Evolutionary conservation across 2,797 vertebrate genomes (phyloP).

Genomic region (Erpetoichthys calabaricus): DNA sequence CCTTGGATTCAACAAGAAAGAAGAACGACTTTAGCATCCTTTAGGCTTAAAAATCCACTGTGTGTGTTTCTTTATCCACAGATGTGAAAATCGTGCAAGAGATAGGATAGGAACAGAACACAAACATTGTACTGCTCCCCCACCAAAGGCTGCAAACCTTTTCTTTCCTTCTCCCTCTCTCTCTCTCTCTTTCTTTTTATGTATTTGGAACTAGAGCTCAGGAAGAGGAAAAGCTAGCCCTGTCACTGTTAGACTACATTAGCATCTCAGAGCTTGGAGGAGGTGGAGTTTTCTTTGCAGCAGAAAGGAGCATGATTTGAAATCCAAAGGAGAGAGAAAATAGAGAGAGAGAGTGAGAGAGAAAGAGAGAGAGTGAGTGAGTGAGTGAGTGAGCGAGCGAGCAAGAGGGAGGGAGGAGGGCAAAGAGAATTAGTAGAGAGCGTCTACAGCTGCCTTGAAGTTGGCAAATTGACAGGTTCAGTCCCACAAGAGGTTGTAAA

Average conservation of each 20-base stretch:
- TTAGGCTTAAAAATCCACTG: constrained; percentile 20
- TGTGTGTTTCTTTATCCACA: constrained; percentile 21
- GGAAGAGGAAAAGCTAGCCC: constrained; percentile 17
- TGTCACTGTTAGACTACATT: constrained; percentile 38
- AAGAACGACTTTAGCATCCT: constrained; percentile 43
- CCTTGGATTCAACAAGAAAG: constrained; percentile 13
- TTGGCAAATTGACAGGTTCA: constrained; percentile 27
- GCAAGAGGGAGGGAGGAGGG: constrained; percentile 5
- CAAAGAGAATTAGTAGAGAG: constrained; percentile 6
- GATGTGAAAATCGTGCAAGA: constrained; percentile 19
- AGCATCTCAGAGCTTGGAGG: constrained; percentile 27
- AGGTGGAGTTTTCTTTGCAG: constrained; percentile 46
- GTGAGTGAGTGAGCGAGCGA: neutral
- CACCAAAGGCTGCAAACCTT: constrained; percentile 26
- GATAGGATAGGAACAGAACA: constrained; percentile 20
- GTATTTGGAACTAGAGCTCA: constrained; percentile 28
- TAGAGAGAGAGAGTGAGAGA: constrained; percentile 6
- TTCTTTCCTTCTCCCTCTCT: constrained; percentile 29
- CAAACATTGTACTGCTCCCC: constrained; percentile 36
- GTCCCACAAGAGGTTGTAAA: constrained; percentile 35
- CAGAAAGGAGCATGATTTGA: constrained; percentile 28
- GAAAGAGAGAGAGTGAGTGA: constrained; percentile 2
- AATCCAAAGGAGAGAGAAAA: constrained; percentile 13
- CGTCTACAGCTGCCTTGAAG: constrained; percentile 28
- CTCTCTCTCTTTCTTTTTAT: constrained; percentile 22